Base-by-base conservation (phyloP, 2,797 vertebrate genomes). In the Acrocephalus scirpaceus region DNA sequence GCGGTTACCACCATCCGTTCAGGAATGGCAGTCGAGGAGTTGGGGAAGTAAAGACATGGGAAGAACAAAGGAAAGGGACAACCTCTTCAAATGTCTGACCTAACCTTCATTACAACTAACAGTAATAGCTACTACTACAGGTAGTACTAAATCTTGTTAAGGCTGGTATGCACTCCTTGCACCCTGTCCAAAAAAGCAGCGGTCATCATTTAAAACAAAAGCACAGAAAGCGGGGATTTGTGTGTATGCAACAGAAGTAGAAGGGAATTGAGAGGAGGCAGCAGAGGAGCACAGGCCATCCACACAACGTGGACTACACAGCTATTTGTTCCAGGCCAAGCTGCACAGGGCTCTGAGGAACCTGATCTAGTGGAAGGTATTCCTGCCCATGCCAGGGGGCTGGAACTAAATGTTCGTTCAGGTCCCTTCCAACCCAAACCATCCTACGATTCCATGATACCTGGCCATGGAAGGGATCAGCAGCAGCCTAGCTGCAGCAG, bases 231-330 rank as follows among this genome's bases (percentile, higher is more conserved):
- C 2, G 1, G 20, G 45, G n/a, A 19, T 77, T 34, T 47, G 51
- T 0, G 0, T 7, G 8, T 22, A 57, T 0, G 0, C 14, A 54
- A 42, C 14, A 47, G 42, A 40, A 78, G 7, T 17, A 60, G 47
- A 10, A 3, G 15, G 25, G 22, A 74, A 65, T 1, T 26, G 38
- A 82, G 36, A 51, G n/a, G 21, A 65, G 48, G 26, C 42, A 79
- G 36, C 9, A 69, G 29, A 62, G 13, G 16, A 73, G 47, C 20
- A 78, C 25, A 72, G 50, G 23, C 9, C 60, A 56, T 9, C 25
- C 9, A 17, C 21, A 17, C 5, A 40, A 50, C 27, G 11, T 3
- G 3, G 32, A 71, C 6, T 5, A 34, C 45, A 69, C 17, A 51
- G 62, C 10, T 54, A 0, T 25, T 84, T 60, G 34, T 6, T 60